A percentile compares a stretch with the other conserved stretches of the same genome.
phyloP scores from a whole-genome alignment of 2,888 invertebrate species.

The Caenorhabditis zanzibari region DNA sequence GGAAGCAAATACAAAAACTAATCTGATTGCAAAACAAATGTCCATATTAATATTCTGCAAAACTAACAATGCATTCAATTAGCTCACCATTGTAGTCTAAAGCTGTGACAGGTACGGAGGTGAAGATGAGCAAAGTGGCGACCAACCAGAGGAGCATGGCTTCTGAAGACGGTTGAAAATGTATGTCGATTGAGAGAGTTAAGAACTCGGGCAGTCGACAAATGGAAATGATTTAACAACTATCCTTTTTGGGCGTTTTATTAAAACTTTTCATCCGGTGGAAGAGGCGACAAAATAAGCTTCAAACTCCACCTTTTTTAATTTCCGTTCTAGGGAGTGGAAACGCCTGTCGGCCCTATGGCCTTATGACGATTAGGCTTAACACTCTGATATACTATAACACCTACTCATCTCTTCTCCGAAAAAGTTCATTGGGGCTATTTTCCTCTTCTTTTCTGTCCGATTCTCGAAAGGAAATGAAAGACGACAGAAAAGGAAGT shows the following conservation, averaged over 20 bases:
- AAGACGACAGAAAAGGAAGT: constrained; percentile 32
- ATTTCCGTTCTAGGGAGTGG: constrained; percentile 54
- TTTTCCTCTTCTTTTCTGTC: constrained; percentile 8
- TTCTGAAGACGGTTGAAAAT: constrained; percentile 28
- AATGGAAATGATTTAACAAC: constrained; percentile 24
- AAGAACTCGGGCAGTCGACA: constrained; percentile 28
- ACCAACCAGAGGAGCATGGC: constrained; percentile 44
- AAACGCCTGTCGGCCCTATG: constrained; percentile 12
- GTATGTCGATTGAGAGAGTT: constrained; percentile 29
- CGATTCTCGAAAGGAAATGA: constrained; percentile 41
- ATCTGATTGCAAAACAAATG: too few relatives aligned
- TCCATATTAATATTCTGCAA: too few relatives aligned
- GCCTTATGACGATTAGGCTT: constrained; percentile 45
- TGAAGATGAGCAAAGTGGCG: constrained; percentile 44
- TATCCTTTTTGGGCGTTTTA: constrained; percentile 29
- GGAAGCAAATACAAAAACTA: too few relatives aligned
- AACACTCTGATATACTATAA: constrained; percentile 20
- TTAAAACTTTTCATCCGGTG: constrained; percentile 13
- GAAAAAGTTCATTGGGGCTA: constrained; percentile 35
- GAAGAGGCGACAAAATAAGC: constrained; percentile 31
- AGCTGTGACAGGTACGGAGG: constrained; percentile 12
- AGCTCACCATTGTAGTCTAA: constrained; percentile 51
- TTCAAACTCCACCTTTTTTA: constrained; percentile 63
- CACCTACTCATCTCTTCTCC: constrained; percentile 55
- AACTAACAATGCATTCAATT: background rate